These are phyloP conservation scores for Gambusia affinis DNA, from an alignment of 2,113 vertebrate species.

Conservation along the genomic window DNA sequence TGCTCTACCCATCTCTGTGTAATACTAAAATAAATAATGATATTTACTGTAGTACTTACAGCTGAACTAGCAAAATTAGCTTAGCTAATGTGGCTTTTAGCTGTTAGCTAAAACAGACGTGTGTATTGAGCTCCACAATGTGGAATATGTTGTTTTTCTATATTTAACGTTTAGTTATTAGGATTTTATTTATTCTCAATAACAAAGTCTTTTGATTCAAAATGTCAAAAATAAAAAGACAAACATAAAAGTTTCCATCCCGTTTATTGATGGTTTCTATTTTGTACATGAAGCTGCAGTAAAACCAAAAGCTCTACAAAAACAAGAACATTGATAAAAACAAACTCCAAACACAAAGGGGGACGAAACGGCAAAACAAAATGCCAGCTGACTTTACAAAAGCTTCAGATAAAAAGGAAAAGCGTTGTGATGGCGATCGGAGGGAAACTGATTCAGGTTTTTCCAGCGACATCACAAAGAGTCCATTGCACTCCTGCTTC, in stretches of 20 bases:
- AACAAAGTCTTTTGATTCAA: neutral
- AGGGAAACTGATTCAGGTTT: conserved; percentile 51
- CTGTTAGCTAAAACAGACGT: too few species aligned
- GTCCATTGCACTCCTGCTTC: conserved; percentile 56
- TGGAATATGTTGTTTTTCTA: neutral
- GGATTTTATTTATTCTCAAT: neutral
- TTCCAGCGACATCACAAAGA: conserved; percentile 49
- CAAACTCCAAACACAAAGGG: neutral
- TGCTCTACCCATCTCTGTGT: too few species aligned
- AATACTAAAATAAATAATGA: too few species aligned
- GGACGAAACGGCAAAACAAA: conserved; percentile 23
- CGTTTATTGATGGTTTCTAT: conserved; percentile 65
- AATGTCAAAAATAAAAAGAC: neutral
- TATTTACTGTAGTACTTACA: too few species aligned
- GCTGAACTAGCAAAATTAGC: too few species aligned
- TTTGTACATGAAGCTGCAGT: conserved; percentile 65
- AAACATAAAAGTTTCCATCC: conserved; percentile 39
- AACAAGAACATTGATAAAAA: conserved; percentile 26
- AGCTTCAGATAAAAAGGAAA: conserved; percentile 49
- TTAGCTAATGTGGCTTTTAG: too few species aligned
- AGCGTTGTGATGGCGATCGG: conserved; percentile 36
- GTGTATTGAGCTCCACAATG: neutral
- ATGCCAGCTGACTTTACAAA: conserved; percentile 33
- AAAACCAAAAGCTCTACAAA: conserved; percentile 58
- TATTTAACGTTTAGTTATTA: neutral